A percentile compares a stretch with the other conserved stretches of the same genome.
phyloP scores from a whole-genome alignment of 1,140 invertebrate species.

The Ctenoplectra terminalis region DNA sequence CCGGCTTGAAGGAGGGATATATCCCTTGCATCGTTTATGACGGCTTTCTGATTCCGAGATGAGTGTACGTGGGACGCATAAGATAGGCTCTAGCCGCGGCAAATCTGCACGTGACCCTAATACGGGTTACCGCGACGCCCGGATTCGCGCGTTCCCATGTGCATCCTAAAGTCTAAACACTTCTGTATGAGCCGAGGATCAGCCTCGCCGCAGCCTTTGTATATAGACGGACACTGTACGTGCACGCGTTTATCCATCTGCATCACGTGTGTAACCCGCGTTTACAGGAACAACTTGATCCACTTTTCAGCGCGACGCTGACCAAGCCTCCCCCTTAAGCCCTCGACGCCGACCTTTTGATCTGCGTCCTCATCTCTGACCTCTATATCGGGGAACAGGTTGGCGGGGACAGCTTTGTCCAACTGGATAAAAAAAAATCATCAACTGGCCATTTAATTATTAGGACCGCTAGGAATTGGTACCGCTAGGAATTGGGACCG shows the following conservation, averaged over 20 bases:
- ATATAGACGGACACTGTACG: not conserved
- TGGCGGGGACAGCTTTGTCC: too few species aligned
- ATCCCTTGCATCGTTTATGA: slow-evolving; percentile 78
- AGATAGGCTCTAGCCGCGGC: slow-evolving; percentile 72
- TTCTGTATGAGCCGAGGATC: slow-evolving; percentile 62
- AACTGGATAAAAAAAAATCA: too few species aligned
- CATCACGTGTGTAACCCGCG: slow-evolving; percentile 42
- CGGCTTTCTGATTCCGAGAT: slow-evolving; percentile 78
- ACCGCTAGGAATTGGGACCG: too few species aligned
- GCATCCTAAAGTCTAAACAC: slow-evolving; percentile 72
- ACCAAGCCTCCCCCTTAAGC: not conserved
- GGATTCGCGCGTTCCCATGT: slow-evolving; percentile 72
- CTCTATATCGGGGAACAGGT: too few species aligned
- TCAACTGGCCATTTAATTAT: too few species aligned
- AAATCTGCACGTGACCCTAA: slow-evolving; percentile 80
- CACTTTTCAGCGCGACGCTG: slow-evolving; percentile 28
- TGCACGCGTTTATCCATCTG: slow-evolving; percentile 10
- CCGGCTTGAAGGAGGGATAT: slow-evolving; percentile 55
- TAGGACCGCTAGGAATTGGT: too few species aligned
- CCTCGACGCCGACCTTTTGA: slow-evolving; percentile 21
- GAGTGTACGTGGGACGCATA: slow-evolving; percentile 79
- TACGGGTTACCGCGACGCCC: slow-evolving; percentile 70
- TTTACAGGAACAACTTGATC: slow-evolving; percentile 54
- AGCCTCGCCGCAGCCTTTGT: slow-evolving; percentile 35
- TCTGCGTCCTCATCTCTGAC: not conserved